Evolutionary conservation across 1,140 invertebrate genomes (phyloP), one percentile per base, ranked within the genome.

Genomic region (Macrobrachium rosenbergii): DNA sequence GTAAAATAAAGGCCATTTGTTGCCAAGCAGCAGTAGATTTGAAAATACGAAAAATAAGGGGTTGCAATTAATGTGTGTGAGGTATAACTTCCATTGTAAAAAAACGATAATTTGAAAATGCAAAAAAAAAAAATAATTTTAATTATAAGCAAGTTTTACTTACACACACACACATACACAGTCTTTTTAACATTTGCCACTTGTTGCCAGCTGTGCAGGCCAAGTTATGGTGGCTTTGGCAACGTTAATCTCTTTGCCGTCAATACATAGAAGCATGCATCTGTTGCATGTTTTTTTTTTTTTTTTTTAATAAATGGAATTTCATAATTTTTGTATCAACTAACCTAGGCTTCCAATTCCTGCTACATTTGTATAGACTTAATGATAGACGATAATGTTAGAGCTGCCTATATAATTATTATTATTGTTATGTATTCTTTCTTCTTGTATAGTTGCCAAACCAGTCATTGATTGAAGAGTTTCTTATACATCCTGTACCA

Each of bases 321-420:
- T 87, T 87, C 78, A 59, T 83, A 83, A 76, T 72, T 87, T 87
- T 87, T 78, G 73, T 81, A 75, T 64, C 80, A 82, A 87, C 84
- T 87, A 87, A 87, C 84, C 64, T 75, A 81, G 84, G 84, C 84
- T 87, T 87, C 78, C 84, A 87, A 80, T 81, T 52, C 52, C 79
- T 87, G 84, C 84, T 82, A 87, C 84, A 87, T 72, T 59, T 87
- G 84, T 87, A 87, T 87, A 87, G 78, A 87, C 64, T 72, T n/a
- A 72, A 72, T 72, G 23, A 87, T 80, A 37, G 72, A 45, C 69
- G 76, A 82, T 82, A 75, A 87, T 69, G 75, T 83, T 43, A 82
- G 69, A 83, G 78, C 78, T 87, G 78, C 78, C 78, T 81, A 87
- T 80, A 82, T 87, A 59, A 87, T 87, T 72, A 82, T 82, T 82